phyloP scores from a whole-genome alignment of 1,140 invertebrate genomes.

The Andricus grossulariae region DNA sequence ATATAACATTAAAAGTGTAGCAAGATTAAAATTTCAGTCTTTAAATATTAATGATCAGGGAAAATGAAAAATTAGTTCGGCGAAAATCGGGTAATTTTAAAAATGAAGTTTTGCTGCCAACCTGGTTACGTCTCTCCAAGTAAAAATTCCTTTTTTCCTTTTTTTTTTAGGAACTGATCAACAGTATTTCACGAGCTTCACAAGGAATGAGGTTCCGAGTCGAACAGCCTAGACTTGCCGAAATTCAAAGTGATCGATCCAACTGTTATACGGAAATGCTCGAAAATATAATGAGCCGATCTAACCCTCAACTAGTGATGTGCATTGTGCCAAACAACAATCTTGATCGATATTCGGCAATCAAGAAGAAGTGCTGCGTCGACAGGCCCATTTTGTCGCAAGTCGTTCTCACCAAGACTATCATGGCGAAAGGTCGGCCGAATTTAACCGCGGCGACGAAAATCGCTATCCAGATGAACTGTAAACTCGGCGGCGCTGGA shows the following conservation, averaged over 20 bases:
- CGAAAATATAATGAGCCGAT: constrained; percentile 76
- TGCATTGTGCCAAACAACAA: constrained; percentile 83
- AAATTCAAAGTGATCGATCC: constrained; percentile 56
- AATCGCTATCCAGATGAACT: constrained; percentile 90
- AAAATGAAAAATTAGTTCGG: too few relatives aligned
- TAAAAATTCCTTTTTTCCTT: too few relatives aligned
- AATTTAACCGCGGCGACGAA: constrained; percentile 90
- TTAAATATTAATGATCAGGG: too few relatives aligned
- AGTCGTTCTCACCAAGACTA: constrained; percentile 80
- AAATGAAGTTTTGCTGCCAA: too few relatives aligned
- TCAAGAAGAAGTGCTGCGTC: constrained; percentile 90
- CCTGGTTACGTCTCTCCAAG: too few relatives aligned
- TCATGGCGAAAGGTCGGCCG: constrained; percentile 71
- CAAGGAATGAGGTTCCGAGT: constrained; percentile 76
- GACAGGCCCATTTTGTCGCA: constrained; percentile 86
- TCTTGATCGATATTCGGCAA: constrained; percentile 85
- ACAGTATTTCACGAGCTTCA: constrained; percentile 64
- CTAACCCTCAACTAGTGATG: constrained; percentile 80
- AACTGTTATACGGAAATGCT: constrained; percentile 70
- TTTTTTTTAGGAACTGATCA: constrained; percentile 52
- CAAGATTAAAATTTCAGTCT: too few relatives aligned
- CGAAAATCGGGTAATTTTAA: too few relatives aligned
- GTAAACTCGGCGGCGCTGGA: constrained; percentile 91
- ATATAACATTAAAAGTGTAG: too few relatives aligned
- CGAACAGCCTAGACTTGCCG: constrained; percentile 33